These are phyloP conservation scores for Circaetus cinerascens DNA, from an alignment of 2,113 vertebrate genomes.

Conservation along the genomic window DNA sequence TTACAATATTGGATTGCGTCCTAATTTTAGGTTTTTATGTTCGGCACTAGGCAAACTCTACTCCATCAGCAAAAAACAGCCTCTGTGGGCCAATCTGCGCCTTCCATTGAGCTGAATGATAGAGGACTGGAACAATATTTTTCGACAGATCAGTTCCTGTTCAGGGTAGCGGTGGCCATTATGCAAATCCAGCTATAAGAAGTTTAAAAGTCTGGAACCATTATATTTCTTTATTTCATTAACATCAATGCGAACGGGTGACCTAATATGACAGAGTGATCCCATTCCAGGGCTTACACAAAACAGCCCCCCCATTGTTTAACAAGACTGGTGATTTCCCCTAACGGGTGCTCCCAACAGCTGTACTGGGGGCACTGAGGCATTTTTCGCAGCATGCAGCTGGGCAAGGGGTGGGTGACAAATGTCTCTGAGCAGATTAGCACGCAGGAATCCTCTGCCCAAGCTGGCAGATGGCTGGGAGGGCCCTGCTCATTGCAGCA, in stretches of 20 bases:
- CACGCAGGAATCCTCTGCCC: neutral
- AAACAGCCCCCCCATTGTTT: neutral
- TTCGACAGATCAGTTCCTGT: slow-evolving; percentile 48
- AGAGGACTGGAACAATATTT: slow-evolving; percentile 26
- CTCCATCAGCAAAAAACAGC: slow-evolving; percentile 31
- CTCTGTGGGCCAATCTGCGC: neutral
- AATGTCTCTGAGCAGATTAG: neutral
- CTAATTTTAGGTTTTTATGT: slow-evolving; percentile 17
- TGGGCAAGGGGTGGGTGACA: neutral
- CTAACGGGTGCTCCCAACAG: neutral
- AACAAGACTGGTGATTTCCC: slow-evolving; percentile 20
- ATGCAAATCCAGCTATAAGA: slow-evolving; percentile 61
- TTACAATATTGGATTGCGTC: slow-evolving; percentile 5
- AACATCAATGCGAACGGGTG: neutral
- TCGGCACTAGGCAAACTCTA: neutral
- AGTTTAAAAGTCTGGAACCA: slow-evolving; percentile 72
- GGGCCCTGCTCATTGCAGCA: neutral
- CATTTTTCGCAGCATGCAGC: neutral
- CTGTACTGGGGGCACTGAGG: neutral
- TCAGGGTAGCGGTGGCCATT: slow-evolving; percentile 31
- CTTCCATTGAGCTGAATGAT: slow-evolving; percentile 5
- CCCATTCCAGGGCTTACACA: neutral
- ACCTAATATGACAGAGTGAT: neutral
- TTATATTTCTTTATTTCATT: slow-evolving; percentile 72
- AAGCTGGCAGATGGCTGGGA: slow-evolving; percentile 33